Conservation (phyloP, 2,888 invertebrate genomes). For the Erebia palarica region DNA sequence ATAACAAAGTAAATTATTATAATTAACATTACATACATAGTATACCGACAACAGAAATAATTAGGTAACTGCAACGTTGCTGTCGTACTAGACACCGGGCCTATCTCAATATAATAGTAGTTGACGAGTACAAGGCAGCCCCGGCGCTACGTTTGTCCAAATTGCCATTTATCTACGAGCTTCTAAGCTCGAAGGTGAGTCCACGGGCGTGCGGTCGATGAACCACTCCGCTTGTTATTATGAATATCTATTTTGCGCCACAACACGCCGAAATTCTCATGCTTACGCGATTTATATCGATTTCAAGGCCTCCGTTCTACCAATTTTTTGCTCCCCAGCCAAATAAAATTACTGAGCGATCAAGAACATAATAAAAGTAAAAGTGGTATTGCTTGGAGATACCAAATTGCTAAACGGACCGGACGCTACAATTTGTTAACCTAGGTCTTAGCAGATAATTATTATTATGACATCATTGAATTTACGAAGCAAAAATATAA, state of each 20-base stretch:
- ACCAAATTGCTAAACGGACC: slow-evolving; percentile 28
- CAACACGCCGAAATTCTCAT: slow-evolving; percentile 46
- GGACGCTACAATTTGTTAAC: slow-evolving; percentile 17
- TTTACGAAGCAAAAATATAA: neutral
- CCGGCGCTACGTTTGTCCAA: slow-evolving; percentile 53
- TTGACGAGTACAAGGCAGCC: slow-evolving; percentile 50
- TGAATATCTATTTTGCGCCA: slow-evolving; percentile 63
- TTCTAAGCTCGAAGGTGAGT: slow-evolving; percentile 71
- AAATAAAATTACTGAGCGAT: slow-evolving; percentile 36
- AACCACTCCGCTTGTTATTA: slow-evolving; percentile 54
- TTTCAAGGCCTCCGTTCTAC: slow-evolving; percentile 44
- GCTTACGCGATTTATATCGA: slow-evolving; percentile 45
- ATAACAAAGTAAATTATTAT: neutral
- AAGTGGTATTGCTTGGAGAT: slow-evolving; percentile 27
- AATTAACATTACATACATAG: neutral
- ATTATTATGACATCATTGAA: neutral
- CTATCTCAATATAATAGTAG: slow-evolving; percentile 43
- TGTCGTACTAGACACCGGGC: slow-evolving; percentile 24
- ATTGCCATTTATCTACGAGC: slow-evolving; percentile 72
- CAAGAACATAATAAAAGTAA: slow-evolving; percentile 36
- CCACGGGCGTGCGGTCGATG: slow-evolving; percentile 74
- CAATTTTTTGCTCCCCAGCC: slow-evolving; percentile 39
- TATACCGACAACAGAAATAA: neutral
- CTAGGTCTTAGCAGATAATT: slow-evolving; percentile 9
- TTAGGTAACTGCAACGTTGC: slow-evolving; percentile 16